These are phyloP conservation scores for Puma concolor DNA, from an alignment of 2,113 vertebrate genomes.

Conservation along the genomic window DNA sequence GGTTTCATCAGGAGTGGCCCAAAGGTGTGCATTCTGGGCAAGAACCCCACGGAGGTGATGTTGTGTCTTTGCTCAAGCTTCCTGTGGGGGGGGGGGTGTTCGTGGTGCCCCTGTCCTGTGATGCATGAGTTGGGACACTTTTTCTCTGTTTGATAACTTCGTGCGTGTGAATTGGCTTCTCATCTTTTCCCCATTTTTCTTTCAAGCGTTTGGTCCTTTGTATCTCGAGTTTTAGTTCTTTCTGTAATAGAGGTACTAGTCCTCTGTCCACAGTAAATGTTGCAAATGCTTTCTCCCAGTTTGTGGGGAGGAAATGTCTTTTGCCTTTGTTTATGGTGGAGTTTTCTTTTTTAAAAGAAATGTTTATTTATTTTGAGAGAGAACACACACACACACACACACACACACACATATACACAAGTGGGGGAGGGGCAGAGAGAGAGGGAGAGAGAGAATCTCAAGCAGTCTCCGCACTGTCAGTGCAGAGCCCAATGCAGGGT, in stretches of 20 bases:
- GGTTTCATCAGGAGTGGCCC: not conserved
- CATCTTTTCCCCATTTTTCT: not conserved
- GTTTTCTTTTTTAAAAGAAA: not conserved
- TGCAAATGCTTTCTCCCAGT: not conserved
- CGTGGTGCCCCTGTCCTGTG: rapidly evolving
- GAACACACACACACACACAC: too few relatives aligned
- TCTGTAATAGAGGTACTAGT: not conserved
- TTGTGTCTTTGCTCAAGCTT: not conserved
- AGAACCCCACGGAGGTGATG: not conserved
- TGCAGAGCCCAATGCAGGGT: too few relatives aligned
- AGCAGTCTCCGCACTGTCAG: not conserved
- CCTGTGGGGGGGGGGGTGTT: rapidly evolving
- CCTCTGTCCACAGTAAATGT: not conserved
- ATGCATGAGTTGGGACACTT: not conserved
- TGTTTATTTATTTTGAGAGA: not conserved
- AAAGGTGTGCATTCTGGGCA: not conserved
- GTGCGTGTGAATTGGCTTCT: not conserved
- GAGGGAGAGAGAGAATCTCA: not conserved
- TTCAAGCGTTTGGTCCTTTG: not conserved
- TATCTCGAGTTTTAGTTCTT: not conserved
- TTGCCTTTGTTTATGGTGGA: not conserved
- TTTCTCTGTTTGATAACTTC: not conserved
- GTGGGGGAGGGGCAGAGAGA: not conserved
- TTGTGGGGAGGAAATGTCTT: not conserved
- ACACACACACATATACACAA: too few relatives aligned